Conservation (phyloP, 2,888 invertebrate species). For the Drosophila neonasuta region DNA sequence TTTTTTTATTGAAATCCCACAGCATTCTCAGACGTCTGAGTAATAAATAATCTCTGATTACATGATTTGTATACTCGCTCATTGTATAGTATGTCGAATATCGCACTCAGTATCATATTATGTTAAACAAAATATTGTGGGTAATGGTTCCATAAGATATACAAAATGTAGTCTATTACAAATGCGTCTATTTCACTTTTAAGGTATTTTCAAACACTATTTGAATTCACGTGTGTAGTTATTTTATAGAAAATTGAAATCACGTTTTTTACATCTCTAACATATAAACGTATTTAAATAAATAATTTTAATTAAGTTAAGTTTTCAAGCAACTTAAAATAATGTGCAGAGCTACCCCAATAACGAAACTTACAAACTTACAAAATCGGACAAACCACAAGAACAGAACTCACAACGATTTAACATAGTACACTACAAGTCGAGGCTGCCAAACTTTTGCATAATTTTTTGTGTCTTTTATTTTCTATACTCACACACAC, state of each 20-base stretch:
- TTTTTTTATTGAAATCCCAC: neutral
- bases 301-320: neutral
- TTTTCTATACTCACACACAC: slow-evolving; percentile 1
- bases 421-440: too few relatives aligned
- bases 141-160: too few relatives aligned
- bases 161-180: too few relatives aligned
- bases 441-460: too few relatives aligned
- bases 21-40: neutral
- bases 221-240: neutral
- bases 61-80: neutral
- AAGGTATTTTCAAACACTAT: too few relatives aligned
- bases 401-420: slow-evolving; percentile 16
- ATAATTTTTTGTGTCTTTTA: too few relatives aligned
- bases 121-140: too few relatives aligned
- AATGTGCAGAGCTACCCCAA: neutral
- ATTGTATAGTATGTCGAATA: neutral
- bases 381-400: slow-evolving; percentile 31
- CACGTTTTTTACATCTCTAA: neutral
- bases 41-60: neutral
- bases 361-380: slow-evolving; percentile 29
- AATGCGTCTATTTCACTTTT: too few relatives aligned
- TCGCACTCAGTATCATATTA: neutral
- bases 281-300: neutral
- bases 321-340: neutral
- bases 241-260: neutral